Evolutionary conservation across 2,888 invertebrate species (phyloP).

Genomic region (Watsonalla binaria): DNA sequence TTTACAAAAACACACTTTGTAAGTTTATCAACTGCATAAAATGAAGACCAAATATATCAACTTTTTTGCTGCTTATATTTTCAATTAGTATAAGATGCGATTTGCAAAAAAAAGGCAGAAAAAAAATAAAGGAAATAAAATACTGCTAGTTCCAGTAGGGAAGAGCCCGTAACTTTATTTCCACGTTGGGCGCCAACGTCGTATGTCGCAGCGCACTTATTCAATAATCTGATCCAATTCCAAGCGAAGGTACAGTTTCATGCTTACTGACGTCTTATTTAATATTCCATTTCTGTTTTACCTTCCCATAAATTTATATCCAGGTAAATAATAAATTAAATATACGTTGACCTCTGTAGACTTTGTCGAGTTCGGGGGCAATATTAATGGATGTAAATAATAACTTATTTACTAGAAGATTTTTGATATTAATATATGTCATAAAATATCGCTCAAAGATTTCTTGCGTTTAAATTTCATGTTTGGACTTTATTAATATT

Average conservation of each 20-base stretch:
- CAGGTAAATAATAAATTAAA: slow-evolving; percentile 25
- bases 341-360: slow-evolving; percentile 7
- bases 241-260: slow-evolving; percentile 58
- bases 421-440: too few species aligned
- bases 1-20: too few species aligned
- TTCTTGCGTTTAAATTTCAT: too few species aligned
- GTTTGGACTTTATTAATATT: too few species aligned
- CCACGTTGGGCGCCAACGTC: slow-evolving; percentile 30
- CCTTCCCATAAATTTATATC: slow-evolving; percentile 28
- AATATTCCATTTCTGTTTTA: slow-evolving; percentile 54
- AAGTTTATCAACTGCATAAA: too few species aligned
- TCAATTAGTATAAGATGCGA: too few species aligned
- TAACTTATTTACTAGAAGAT: too few species aligned
- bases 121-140: neutral
- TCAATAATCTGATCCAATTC: slow-evolving; percentile 67
- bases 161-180: slow-evolving; percentile 9
- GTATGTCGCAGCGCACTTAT: slow-evolving; percentile 59
- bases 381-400: too few species aligned
- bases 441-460: too few species aligned
- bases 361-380: neutral
- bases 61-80: too few species aligned
- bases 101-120: too few species aligned
- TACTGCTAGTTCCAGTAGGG: slow-evolving; percentile 1
- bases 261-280: slow-evolving; percentile 59
- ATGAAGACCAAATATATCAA: too few species aligned